Conservation (phyloP, 2,113 vertebrate species). For the Osmerus eperlanus region DNA sequence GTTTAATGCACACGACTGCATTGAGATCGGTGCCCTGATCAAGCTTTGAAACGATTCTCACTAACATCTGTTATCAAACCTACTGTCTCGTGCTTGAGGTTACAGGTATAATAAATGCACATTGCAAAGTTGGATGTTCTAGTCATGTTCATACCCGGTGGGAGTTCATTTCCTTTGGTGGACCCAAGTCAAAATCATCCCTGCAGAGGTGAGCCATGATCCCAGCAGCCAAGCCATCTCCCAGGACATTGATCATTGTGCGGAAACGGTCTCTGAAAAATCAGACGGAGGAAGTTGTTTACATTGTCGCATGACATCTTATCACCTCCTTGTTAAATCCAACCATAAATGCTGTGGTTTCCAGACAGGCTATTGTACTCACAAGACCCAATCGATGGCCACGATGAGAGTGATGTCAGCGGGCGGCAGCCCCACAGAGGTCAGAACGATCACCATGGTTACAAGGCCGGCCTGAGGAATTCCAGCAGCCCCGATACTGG, state of each 20-base stretch:
- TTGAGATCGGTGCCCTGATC: too few species aligned
- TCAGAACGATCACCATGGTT: constrained; percentile 88
- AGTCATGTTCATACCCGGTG: constrained; percentile 47
- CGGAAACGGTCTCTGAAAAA: constrained; percentile 75
- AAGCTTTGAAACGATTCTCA: too few species aligned
- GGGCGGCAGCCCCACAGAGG: constrained; percentile 82
- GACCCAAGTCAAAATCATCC: constrained; percentile 73
- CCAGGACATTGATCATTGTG: constrained; percentile 82
- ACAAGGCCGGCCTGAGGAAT: constrained; percentile 85
- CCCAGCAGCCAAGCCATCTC: constrained; percentile 79
- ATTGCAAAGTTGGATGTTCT: neutral
- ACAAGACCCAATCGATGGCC: constrained; percentile 86
- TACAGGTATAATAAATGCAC: neutral
- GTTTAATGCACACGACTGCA: too few species aligned
- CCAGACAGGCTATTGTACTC: constrained; percentile 83
- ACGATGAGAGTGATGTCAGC: constrained; percentile 86
- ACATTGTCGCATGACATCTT: neutral
- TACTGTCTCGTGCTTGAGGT: too few species aligned
- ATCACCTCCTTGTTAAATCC: neutral
- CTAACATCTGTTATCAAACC: too few species aligned
- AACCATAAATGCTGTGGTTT: constrained; percentile 11
- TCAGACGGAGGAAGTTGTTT: neutral
- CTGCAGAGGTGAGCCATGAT: constrained; percentile 77
- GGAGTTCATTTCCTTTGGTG: constrained; percentile 15
- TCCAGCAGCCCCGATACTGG: constrained; percentile 77